Base-by-base conservation (phyloP, 1,140 invertebrate species). In the Grapholita molesta region DNA sequence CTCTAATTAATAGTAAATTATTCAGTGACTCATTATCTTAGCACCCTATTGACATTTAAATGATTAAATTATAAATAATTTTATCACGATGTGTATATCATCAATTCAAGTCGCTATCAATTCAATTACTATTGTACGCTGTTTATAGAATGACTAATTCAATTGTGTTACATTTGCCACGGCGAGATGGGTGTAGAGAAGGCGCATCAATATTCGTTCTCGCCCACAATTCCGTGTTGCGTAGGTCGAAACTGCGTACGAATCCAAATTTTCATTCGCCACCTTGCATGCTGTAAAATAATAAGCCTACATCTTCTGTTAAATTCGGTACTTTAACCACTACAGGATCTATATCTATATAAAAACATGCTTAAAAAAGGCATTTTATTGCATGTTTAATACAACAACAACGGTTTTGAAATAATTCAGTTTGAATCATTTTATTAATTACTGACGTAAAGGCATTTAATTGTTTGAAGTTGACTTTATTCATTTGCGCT, bases 121-220 rank as follows among this genome's bases (percentile, higher is more conserved):
- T 48, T 48, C n/a, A 48, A 9, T n/a, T 48, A 48, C 7, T 8
- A 48, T 48, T 18, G 15, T 18, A 48, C 15, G 38, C 18, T 48
- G 18, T 48, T 48, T 48, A 48, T 48, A 9, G 42, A 18, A 48
- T 21, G 42, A 48, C 71, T 68, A 72, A 75, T 75, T 70, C 64
- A 69, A 70, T 72, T 66, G 69, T 70, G 6, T 68, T 70, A 69
- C 64, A 74, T 82, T 80, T 75, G 73, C 69, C 74, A 35, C 77
- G 80, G 71, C 70, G 67, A 79, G 74, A 69, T 70, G 70, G 76
- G 69, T 52, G 30, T 67, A 55, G 55, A 32, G 66, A 70, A 77
- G 71, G 68, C 70, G 75, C 76, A 80, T 85, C 77, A 79, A 78
- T 86, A 80, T 80, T 78, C 77, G 76, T 76, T 75, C 69, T 78